phyloP scores from a whole-genome alignment of 2,888 invertebrate genomes.

The Brenthis daphne region DNA sequence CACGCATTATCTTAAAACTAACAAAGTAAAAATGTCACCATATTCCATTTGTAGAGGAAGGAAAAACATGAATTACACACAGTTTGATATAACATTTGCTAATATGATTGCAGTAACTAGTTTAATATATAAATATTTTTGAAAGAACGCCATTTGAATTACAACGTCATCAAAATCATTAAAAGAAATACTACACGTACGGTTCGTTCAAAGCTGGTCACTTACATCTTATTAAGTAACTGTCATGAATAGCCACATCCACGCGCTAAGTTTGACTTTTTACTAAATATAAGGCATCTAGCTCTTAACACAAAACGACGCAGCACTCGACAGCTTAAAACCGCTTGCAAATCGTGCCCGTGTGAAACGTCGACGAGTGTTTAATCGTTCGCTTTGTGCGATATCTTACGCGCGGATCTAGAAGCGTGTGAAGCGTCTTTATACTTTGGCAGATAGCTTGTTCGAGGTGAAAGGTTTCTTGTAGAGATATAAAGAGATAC shows the following conservation, averaged over 20 bases:
- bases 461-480: constrained; percentile 20
- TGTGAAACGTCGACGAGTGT: constrained; percentile 51
- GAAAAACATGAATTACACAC: too few relatives aligned
- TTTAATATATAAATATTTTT: too few relatives aligned
- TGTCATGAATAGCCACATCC: constrained; percentile 10
- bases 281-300: constrained; percentile 29
- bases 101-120: too few relatives aligned
- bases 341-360: constrained; percentile 42
- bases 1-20: too few relatives aligned
- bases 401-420: constrained; percentile 43
- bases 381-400: constrained; percentile 71
- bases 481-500: constrained; percentile 5
- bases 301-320: constrained; percentile 47
- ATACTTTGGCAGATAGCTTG: constrained; percentile 5
- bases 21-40: too few relatives aligned
- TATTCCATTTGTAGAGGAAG: too few relatives aligned
- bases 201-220: constrained; percentile 4
- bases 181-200: constrained; percentile 1
- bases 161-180: constrained; percentile 1
- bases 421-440: constrained; percentile 26
- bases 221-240: constrained; percentile 15
- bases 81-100: too few relatives aligned
- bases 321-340: constrained; percentile 54
- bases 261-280: constrained; percentile 12
- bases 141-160: background rate